Evolutionary conservation across 2,888 invertebrate genomes (phyloP).

Genomic region (Ichneumoninae sp.): DNA sequence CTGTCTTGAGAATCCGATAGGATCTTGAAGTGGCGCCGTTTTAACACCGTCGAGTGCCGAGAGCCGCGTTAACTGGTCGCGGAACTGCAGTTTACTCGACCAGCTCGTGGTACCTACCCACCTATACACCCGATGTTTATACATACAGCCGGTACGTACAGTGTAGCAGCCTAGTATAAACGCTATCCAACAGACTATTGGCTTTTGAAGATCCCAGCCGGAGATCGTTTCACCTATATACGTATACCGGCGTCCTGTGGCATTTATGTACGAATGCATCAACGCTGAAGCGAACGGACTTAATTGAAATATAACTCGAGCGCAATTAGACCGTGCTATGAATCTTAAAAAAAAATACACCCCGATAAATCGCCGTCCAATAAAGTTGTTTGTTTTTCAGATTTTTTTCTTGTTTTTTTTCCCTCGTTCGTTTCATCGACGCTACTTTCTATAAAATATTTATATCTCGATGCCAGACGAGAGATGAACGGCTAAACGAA

Average conservation of each 20-base stretch:
- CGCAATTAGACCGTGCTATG: conserved; percentile 54
- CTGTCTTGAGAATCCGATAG: conserved; percentile 68
- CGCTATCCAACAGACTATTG: conserved; percentile 40
- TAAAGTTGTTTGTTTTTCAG: neutral
- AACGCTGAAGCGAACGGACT: conserved; percentile 50
- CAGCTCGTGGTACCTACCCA: conserved; percentile 31
- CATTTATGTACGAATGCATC: conserved; percentile 32
- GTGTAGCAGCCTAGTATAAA: neutral
- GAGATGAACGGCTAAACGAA: conserved; percentile 56
- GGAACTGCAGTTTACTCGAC: conserved; percentile 58
- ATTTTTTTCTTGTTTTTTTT: neutral
- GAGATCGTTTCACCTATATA: conserved; percentile 44
- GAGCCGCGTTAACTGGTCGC: conserved; percentile 61
- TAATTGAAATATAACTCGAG: conserved; percentile 59
- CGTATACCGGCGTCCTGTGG: neutral
- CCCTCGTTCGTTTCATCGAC: conserved; percentile 1
- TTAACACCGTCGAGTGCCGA: conserved; percentile 63
- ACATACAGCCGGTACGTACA: neutral
- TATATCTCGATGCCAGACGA: conserved; percentile 24
- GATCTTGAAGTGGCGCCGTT: conserved; percentile 70
- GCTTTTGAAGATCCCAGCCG: conserved; percentile 59
- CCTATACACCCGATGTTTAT: conserved; percentile 3
- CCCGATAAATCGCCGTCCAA: conserved; percentile 8
- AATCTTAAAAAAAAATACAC: conserved; percentile 17
- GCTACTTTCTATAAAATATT: conserved; percentile 40